These are phyloP conservation scores for Bombus terrestris DNA, from an alignment of 1,140 invertebrate species.

Conservation along the genomic window DNA sequence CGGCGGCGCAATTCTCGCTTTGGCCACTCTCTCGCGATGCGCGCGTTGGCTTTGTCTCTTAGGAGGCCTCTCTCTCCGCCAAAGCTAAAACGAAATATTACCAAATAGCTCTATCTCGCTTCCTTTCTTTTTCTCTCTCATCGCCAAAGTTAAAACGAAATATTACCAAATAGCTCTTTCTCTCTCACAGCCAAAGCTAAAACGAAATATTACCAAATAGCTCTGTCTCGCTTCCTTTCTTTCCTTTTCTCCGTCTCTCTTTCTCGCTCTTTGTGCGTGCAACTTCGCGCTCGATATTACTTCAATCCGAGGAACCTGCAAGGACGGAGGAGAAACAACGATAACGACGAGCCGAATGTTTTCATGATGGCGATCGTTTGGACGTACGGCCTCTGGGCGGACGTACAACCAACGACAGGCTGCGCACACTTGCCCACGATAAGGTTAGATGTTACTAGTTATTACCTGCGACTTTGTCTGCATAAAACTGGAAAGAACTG, in stretches of 20 bases:
- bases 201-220: conserved; percentile 51
- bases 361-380: conserved; percentile 76
- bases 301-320: conserved; percentile 59
- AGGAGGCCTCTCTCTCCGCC: conserved; percentile 29
- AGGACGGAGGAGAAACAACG: conserved; percentile 69
- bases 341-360: conserved; percentile 70
- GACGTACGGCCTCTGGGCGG: conserved; percentile 60
- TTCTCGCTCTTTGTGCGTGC: conserved; percentile 22
- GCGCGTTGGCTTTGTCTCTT: conserved; percentile 51
- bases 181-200: conserved; percentile 31
- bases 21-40: conserved; percentile 22
- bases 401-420: conserved; percentile 60
- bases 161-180: conserved; percentile 38
- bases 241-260: background rate
- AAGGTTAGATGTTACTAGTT: conserved; percentile 34
- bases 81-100: conserved; percentile 50
- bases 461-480: too few species aligned
- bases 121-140: conserved; percentile 9
- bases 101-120: conserved; percentile 34
- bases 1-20: conserved; percentile 36
- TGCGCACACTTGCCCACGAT: conserved; percentile 11
- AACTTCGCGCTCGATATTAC: conserved; percentile 61
- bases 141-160: conserved; percentile 44
- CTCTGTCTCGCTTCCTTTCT: conserved; percentile 2
- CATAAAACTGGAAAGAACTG: too few species aligned